Conservation (phyloP, 2,888 invertebrate genomes). For the Pristionchus fissidentatus region DNA sequence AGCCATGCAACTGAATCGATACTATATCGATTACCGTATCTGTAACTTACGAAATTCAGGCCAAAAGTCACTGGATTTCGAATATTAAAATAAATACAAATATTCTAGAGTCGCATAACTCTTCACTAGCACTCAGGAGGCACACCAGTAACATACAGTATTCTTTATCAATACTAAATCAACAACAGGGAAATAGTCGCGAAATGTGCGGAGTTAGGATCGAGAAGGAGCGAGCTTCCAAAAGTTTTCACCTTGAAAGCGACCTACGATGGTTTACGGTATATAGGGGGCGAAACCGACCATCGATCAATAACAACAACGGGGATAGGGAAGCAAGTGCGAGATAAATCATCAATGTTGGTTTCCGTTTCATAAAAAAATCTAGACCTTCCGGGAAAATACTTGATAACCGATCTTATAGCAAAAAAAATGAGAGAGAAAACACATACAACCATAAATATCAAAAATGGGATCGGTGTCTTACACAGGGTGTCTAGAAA, state of each 20-base stretch:
- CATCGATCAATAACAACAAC: conserved; percentile 40
- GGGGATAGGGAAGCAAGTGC: not conserved
- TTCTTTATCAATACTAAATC: conserved; percentile 40
- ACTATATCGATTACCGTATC: conserved; percentile 21
- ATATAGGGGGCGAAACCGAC: not conserved
- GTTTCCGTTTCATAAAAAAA: not conserved
- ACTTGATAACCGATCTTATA: conserved; percentile 1
- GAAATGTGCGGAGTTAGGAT: conserved; percentile 23
- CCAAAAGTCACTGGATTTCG: no score
- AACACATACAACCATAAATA: conserved; percentile 35
- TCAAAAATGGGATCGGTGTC: not conserved
- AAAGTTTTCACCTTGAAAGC: not conserved
- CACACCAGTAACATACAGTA: not conserved
- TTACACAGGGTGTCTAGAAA: conserved; percentile 10
- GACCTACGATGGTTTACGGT: not conserved
- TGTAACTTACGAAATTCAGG: no score
- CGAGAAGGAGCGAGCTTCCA: not conserved
- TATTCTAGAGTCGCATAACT: not conserved
- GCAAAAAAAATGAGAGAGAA: not conserved
- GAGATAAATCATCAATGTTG: not conserved
- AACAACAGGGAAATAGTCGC: conserved; percentile 18
- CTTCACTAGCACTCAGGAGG: not conserved
- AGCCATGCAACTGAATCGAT: conserved; percentile 26
- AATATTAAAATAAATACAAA: not conserved
- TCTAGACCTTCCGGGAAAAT: not conserved